Evolutionary conservation across 2,888 invertebrate genomes (phyloP), one percentile per base, ranked within the genome.

Genomic region (Polyommatus iphigenia): DNA sequence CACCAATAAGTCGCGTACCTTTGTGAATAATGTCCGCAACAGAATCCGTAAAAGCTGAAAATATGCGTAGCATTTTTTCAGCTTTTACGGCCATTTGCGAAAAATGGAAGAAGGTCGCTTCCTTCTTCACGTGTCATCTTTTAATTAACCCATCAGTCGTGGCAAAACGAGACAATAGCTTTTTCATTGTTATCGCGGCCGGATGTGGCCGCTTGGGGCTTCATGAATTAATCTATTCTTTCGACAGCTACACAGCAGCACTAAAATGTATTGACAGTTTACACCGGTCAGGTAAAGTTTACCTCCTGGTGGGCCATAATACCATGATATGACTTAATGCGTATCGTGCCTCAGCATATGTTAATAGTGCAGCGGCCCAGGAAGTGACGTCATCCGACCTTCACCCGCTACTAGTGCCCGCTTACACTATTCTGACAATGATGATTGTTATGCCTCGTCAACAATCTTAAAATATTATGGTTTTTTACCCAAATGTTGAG

Each of bases 311-410:
- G 41, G 41, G 36, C 54, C 36, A 24, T 36, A 20, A 72, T 71
- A 41, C 24, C 59, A 41, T 18, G 77, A 72, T 54, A 54, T 77
- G 50, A 57, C 46, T 36, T 67, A 71, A 71, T 71, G 59, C 59
- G 54, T 29, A 46, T 57, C 57, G 77, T 77, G 83, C 85, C 85
- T 86, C 84, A 83, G 83, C 81, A 84, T 84, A 83, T 84, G 84
- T 84, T 83, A 85, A 84, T 85, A 86, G 88, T 88, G 87, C 88
- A 87, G 85, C 85, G 85, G 87, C 87, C 84, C 87, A 85, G 92
- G 92, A 92, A 88, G 83, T 92, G 90, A 92, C 91, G 91, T 91
- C 90, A 91, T 71, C 84, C 85, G 90, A 89, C 92, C 92, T 92
- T 92, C 91, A 91, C 91, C 91, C 85, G 54, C 5, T 13, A 29